Evolutionary conservation across 2,113 vertebrate genomes (phyloP).

Genomic region (Pelecanoides urinatrix): DNA sequence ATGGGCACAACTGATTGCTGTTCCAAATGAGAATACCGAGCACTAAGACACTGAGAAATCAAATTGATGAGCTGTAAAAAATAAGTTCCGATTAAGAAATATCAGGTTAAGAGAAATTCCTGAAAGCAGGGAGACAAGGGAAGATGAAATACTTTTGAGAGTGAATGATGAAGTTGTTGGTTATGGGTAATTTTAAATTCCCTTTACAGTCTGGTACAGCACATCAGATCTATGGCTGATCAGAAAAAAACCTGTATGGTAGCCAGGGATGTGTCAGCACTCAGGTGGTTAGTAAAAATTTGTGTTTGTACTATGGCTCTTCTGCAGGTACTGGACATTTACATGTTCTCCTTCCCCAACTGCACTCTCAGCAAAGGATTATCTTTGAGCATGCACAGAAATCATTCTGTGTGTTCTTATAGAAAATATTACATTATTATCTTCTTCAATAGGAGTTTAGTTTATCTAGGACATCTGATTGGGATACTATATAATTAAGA

Average conservation of each 20-base stretch:
- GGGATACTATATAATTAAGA: not conserved
- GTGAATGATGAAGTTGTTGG: constrained; percentile 36
- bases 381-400: not conserved
- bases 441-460: not conserved
- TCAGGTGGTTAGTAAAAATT: not conserved
- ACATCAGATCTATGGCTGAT: not conserved
- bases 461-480: not conserved
- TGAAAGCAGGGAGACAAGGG: constrained; percentile 23
- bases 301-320: not conserved
- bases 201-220: constrained; percentile 27
- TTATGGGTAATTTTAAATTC: constrained; percentile 39
- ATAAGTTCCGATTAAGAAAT: constrained; percentile 60
- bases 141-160: constrained; percentile 47
- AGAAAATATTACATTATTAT: not conserved
- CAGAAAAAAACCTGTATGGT: not conserved
- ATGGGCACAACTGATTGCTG: constrained; percentile 31
- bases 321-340: not conserved
- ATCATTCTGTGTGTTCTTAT: not conserved
- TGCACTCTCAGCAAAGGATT: not conserved
- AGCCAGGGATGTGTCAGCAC: not conserved
- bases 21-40: constrained; percentile 26
- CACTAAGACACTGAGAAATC: constrained; percentile 32
- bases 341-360: not conserved
- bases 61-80: constrained; percentile 58
- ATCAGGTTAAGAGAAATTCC: constrained; percentile 26